Evolutionary conservation across 2,113 vertebrate genomes (phyloP), one percentile per base, ranked within the genome.

Genomic region (Psettodes erumei): DNA sequence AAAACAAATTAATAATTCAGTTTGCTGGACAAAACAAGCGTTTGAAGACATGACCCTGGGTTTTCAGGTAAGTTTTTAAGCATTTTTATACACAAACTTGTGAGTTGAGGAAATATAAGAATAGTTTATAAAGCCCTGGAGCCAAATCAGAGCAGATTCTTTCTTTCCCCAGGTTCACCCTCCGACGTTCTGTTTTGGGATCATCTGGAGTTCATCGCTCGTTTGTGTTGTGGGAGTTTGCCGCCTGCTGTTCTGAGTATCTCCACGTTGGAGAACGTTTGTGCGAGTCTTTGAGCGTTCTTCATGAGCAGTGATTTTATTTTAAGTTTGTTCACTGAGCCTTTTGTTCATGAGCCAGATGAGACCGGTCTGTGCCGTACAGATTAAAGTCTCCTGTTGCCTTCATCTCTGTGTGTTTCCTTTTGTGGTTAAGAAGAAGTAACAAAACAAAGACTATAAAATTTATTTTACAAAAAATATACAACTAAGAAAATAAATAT

Each of bases 381-480:
- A 62, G 56, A 81, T 40, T 77, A 77, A 84, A 80, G 19, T 50
- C 10, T 75, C 1, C 8, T 15, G 42, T 5, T 4, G n/a, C 27
- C 8, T 1, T 25, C 15, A 1, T 19, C 1, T 32, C 33, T 50
- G 28, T 0, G 12, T 12, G 35, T 51, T 43, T 56, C 62, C 5
- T 38, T 58, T 53, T 38, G 11, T 8, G 1, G 19, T 21, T 27
- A 25, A 40, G 10, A 23, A 27, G 25, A 45, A 5, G 27, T 9
- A 35, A 43, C 48, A 30, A 40, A 75, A 32, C 28, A 18, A 54
- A 40, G 23, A 65, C n/a, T n/a, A n/a, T 42, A 18, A 71, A 1
- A 88, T 90, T 89, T 91, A 90, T 89, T 92, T 90, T 85, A 86
- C 55, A 79, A 84, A 75, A 75, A 69, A 54, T 40, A 71, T 35